Base-by-base conservation (phyloP, 2,797 vertebrate species). In the Melanotaenia trifasciata region DNA sequence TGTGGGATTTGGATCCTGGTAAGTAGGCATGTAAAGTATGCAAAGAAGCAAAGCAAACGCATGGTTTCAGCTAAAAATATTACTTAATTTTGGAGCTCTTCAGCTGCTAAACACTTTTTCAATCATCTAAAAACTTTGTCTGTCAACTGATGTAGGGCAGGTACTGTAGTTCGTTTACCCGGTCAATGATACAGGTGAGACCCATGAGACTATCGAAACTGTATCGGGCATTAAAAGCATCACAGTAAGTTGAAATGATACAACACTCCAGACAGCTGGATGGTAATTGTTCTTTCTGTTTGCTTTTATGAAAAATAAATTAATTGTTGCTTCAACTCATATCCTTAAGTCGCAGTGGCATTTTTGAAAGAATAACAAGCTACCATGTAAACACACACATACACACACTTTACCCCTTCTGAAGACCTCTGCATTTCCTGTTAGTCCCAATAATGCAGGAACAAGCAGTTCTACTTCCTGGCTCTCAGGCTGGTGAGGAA, bases 391-490 rank as follows among this genome's bases (percentile, higher is more conserved):
- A 54, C 35, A 57, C 68, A 53, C 58, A 81, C 32, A 67, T 47
- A 24, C 78, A 86, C 86, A 87, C 80, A 76, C 68, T 70, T 84
- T 50, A 70, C 70, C 80, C 74, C 83, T 88, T 79, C 91, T 90
- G 91, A 94, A 95, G 94, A 94, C 92, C 92, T 93, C 66, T 89
- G 94, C 93, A 93, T 95, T 94, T 95, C 94, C 94, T 94, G 93
- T 94, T 94, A 92, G 94, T 93, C 87, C 81, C 88, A 93, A 94
- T 93, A 93, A 94, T 90, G 91, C 83, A 91, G 90, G 91, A 93
- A 94, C 90, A 93, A 93, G 91, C 84, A 87, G 84, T 87, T 90
- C 87, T 79, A 90, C 90, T 94, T 94, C 94, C 94, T 94, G 94
- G 90, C 94, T 95, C 94, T 94, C 94, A 95, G 93, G 94, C 93